phyloP scores from a whole-genome alignment of 2,888 invertebrate genomes.

The Drosophila nr. medialis region DNA sequence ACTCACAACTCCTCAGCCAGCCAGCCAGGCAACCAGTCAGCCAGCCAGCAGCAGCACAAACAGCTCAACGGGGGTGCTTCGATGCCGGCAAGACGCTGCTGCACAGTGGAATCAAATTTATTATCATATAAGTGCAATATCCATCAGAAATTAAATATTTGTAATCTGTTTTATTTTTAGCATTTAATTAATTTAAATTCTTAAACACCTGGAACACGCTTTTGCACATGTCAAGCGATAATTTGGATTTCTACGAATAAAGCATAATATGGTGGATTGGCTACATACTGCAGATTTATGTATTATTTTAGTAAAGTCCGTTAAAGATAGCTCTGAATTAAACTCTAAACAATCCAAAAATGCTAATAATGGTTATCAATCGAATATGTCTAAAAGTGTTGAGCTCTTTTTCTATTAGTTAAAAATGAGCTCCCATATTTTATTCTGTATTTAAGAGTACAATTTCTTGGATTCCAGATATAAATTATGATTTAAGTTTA shows the following conservation, averaged over 20 bases:
- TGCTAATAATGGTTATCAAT: neutral
- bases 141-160: conserved; percentile 8
- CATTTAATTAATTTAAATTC: neutral
- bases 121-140: conserved; percentile 16
- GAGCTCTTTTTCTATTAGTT: neutral
- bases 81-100: conserved; percentile 48
- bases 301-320: neutral
- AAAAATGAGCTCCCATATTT: neutral
- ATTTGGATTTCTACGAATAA: neutral
- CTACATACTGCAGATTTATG: neutral
- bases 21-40: conserved; percentile 57
- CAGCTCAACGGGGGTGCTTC: conserved; percentile 75
- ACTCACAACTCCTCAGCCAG: conserved; percentile 52
- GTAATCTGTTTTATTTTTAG: conserved; percentile 3
- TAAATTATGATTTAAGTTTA: neutral
- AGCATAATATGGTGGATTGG: neutral
- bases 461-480: neutral
- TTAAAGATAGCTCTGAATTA: neutral
- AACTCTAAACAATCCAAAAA: neutral
- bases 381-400: neutral
- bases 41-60: conserved; percentile 52
- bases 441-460: neutral
- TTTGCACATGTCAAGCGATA: too few relatives aligned
- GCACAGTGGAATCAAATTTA: conserved; percentile 63
- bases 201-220: neutral